Evolutionary conservation across 1,140 invertebrate genomes (phyloP).

Genomic region (Palaemon carinicauda): DNA sequence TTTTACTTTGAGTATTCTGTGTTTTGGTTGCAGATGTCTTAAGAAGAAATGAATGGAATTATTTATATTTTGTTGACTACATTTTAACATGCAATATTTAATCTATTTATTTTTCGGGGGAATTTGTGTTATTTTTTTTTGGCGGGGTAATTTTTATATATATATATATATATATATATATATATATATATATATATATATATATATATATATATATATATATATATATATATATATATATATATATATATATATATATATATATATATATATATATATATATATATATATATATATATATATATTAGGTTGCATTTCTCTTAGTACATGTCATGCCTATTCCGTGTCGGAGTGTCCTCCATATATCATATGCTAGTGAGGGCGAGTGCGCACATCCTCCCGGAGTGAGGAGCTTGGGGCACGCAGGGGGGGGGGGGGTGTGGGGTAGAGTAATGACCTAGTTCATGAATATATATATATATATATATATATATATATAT

Average conservation of each 20-base stretch:
- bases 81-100: too few species aligned
- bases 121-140: too few species aligned
- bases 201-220: conserved; percentile 19
- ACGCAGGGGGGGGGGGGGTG: not conserved
- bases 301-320: not conserved
- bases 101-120: too few species aligned
- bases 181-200: conserved; percentile 19
- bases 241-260: conserved; percentile 19
- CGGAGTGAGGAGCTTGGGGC: not conserved
- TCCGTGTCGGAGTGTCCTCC: too few species aligned
- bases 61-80: too few species aligned
- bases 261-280: conserved; percentile 19
- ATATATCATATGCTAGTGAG: too few species aligned
- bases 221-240: not conserved
- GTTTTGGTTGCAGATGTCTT: too few species aligned
- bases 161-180: conserved; percentile 19
- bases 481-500: not conserved
- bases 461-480: not conserved
- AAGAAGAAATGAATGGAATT: too few species aligned
- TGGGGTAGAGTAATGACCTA: not conserved
- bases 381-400: too few species aligned
- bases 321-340: too few species aligned
- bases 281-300: conserved; percentile 19
- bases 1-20: too few species aligned
- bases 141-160: too few species aligned